Conservation (phyloP, 2,797 vertebrate species). For the Thaleichthys pacificus region DNA sequence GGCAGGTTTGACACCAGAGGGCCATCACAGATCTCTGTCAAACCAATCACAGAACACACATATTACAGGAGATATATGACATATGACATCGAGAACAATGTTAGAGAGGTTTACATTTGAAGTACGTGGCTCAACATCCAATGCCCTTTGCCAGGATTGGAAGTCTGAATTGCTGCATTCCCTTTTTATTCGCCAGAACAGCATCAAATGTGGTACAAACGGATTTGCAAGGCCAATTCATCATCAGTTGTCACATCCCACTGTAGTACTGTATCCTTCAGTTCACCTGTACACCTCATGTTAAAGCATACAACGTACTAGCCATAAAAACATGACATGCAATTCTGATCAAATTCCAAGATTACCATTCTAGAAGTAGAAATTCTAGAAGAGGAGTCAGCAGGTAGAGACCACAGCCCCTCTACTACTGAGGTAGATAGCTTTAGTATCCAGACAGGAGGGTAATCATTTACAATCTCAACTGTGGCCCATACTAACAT, state of each 20-base stretch:
- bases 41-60: conserved; percentile 37
- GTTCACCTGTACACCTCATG: not conserved
- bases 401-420: not conserved
- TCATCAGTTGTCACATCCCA: not conserved
- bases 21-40: conserved; percentile 81
- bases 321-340: too few species aligned
- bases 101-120: not conserved
- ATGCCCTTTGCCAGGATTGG: not conserved
- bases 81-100: not conserved
- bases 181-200: not conserved
- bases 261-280: not conserved
- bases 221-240: too few species aligned
- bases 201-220: too few species aligned
- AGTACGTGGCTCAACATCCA: not conserved
- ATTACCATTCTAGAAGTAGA: too few species aligned
- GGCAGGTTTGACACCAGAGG: conserved; percentile 76
- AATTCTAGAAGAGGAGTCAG: too few species aligned
- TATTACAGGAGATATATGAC: too few species aligned
- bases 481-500: not conserved
- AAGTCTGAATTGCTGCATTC: not conserved
- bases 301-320: too few species aligned
- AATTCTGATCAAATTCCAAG: too few species aligned
- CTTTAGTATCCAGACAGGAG: not conserved
- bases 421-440: too few species aligned
- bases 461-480: not conserved